Percentiles rank a stretch among this genome's conserved stretches.
Evolutionary conservation across 2,888 invertebrate genomes (phyloP).

Genomic region (Plebejus melissa): DNA sequence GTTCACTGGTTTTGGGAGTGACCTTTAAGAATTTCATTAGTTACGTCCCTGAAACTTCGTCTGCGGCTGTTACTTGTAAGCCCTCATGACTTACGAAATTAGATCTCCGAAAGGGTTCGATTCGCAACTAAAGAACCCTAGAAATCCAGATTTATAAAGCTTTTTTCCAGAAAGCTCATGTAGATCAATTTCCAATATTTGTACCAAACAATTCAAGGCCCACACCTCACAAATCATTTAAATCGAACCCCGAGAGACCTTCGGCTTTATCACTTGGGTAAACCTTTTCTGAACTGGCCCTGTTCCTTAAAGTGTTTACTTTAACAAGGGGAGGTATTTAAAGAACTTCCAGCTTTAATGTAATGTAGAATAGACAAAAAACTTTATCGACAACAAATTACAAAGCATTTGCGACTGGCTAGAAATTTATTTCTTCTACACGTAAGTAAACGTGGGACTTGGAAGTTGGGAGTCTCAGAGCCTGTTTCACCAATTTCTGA

Average conservation of each 20-base stretch:
- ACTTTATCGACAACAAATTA: too few relatives aligned
- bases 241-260: background rate
- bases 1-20: background rate
- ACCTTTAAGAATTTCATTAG: background rate
- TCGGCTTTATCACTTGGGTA: background rate
- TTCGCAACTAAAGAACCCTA: background rate
- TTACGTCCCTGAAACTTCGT: background rate
- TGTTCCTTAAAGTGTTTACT: background rate
- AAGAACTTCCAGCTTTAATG: background rate
- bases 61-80: background rate
- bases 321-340: background rate
- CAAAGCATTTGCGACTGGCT: background rate
- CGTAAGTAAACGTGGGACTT: background rate
- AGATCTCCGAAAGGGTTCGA: background rate
- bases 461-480: too few relatives aligned
- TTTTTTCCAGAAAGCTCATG: background rate
- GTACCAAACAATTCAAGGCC: background rate
- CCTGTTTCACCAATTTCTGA: too few relatives aligned
- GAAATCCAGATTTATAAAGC: background rate
- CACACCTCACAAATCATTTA: background rate
- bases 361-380: background rate
- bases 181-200: constrained; percentile 3
- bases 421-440: background rate
- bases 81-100: background rate
- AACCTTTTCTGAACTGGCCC: background rate